These are phyloP conservation scores for Sabatieria punctata DNA, from an alignment of 2,888 invertebrate species.

Conservation along the genomic window DNA sequence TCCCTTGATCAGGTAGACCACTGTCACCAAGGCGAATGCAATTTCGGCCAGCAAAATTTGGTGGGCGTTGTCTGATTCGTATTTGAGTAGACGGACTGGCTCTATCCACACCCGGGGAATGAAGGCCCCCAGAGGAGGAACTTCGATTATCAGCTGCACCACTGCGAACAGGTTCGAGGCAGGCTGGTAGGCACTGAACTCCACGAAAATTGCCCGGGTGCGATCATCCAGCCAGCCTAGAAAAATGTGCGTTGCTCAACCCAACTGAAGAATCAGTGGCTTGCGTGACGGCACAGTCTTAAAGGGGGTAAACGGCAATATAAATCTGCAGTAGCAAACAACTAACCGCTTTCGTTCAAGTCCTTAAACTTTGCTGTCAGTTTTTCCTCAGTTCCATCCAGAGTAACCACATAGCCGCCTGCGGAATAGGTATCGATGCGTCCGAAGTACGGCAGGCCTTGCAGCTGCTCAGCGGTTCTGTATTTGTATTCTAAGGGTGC, in stretches of 20 bases:
- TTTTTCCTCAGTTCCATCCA: too few relatives aligned
- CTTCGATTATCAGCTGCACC: background rate
- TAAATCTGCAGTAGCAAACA: too few relatives aligned
- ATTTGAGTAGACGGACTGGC: background rate
- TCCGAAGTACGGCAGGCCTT: slow-evolving; percentile 54
- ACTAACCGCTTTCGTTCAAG: too few relatives aligned
- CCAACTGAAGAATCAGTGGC: too few relatives aligned
- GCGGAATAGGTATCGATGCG: background rate
- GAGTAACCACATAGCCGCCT: background rate
- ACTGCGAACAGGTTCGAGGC: background rate
- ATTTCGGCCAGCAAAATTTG: background rate
- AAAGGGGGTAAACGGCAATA: too few relatives aligned
- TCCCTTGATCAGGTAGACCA: background rate
- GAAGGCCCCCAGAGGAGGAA: background rate
- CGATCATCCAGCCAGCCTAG: background rate
- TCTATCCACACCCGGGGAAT: background rate
- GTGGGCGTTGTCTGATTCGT: background rate
- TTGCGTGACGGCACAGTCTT: too few relatives aligned
- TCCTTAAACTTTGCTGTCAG: too few relatives aligned
- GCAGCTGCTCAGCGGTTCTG: slow-evolving; percentile 46
- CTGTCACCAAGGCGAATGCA: background rate
- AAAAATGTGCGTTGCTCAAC: too few relatives aligned
- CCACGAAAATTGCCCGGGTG: background rate
- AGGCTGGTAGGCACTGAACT: background rate
- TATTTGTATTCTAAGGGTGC: slow-evolving; percentile 58